Evolutionary conservation across 2,797 vertebrate genomes (phyloP).

Genomic region (Sus cebifrons): DNA sequence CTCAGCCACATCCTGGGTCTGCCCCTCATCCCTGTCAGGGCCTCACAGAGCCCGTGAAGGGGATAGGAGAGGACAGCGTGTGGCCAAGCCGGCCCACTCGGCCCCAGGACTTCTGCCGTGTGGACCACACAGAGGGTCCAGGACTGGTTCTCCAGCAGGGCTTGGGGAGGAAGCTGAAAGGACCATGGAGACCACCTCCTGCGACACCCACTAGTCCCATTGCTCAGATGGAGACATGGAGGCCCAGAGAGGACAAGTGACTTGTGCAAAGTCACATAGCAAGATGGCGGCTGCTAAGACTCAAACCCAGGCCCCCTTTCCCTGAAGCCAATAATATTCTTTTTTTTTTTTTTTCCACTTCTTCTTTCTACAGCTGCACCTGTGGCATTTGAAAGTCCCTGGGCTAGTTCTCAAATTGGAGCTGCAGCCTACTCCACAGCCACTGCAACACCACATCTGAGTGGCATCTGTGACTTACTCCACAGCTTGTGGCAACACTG

Average conservation of each 20-base stretch:
- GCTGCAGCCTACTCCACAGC: too few species aligned
- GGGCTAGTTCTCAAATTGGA: too few species aligned
- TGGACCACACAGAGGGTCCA: not conserved
- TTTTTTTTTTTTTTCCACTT: too few species aligned
- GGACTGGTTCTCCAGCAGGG: not conserved
- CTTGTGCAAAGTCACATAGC: not conserved
- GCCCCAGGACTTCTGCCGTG: not conserved
- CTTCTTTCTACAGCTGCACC: too few species aligned
- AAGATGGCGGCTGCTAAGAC: not conserved
- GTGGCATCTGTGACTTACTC: too few species aligned
- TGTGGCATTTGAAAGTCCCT: too few species aligned
- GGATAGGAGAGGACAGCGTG: not conserved
- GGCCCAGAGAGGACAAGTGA: not conserved
- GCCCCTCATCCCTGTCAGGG: fast-evolving
- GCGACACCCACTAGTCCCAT: not conserved
- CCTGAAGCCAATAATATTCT: not conserved
- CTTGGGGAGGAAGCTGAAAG: not conserved
- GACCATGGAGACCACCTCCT: not conserved
- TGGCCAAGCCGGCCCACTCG: fast-evolving
- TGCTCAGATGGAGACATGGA: not conserved
- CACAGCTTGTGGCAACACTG: too few species aligned
- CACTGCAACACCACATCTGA: too few species aligned
- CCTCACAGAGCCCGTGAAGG: not conserved
- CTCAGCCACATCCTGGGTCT: not conserved
- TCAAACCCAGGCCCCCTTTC: not conserved